phyloP scores from a whole-genome alignment of 2,888 invertebrate genomes.

The Tenthredo notha region DNA sequence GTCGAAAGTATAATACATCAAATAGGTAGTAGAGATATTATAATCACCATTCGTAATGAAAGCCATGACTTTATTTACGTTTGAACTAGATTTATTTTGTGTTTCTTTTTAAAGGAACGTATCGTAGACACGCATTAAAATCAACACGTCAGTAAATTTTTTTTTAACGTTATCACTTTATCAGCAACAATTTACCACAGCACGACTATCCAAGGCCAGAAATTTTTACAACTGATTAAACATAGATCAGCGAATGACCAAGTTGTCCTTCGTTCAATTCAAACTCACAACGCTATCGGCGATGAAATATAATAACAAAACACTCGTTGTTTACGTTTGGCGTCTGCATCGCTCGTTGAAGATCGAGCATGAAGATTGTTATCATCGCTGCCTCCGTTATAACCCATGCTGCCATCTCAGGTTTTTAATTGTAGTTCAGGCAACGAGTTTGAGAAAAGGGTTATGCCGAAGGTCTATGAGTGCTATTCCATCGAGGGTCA shows the following conservation, averaged over 20 bases:
- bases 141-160: constrained; percentile 14
- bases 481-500: too few species aligned
- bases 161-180: not conserved
- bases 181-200: not conserved
- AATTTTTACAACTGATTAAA: not conserved
- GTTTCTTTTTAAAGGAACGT: not conserved
- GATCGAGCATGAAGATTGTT: not conserved
- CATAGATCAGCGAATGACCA: not conserved
- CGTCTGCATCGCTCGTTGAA: not conserved
- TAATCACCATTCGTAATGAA: constrained; percentile 33
- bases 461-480: not conserved
- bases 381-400: too few species aligned
- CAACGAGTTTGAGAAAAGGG: not conserved
- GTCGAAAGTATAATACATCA: not conserved
- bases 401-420: not conserved
- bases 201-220: not conserved
- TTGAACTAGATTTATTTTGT: not conserved
- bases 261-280: not conserved
- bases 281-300: not conserved
- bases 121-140: not conserved
- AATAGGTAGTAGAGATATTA: not conserved
- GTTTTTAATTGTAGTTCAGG: not conserved
- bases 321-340: not conserved
- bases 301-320: not conserved
- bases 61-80: constrained; percentile 20